A percentile compares a stretch with the other conserved stretches of the same genome.
phyloP scores from a whole-genome alignment of 2,888 invertebrate species.

The Digitonthophagus gazella region DNA sequence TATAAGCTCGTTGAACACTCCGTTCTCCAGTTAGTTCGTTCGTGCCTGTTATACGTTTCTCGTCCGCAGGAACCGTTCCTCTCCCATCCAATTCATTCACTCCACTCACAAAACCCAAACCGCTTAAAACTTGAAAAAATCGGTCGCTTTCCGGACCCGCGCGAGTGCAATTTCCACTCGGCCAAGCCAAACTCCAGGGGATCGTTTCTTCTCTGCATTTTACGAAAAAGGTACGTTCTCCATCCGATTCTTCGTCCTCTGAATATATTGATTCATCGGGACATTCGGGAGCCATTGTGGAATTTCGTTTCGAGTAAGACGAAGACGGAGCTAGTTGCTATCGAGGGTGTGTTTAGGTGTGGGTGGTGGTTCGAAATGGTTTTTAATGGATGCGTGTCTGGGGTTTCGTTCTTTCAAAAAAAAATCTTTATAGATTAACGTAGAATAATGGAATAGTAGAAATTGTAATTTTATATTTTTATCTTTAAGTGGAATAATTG shows the following conservation, averaged over 20 bases:
- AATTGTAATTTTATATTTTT: no score
- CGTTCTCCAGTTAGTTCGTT: background rate
- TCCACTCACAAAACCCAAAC: background rate
- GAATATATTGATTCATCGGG: background rate
- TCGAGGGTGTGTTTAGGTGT: background rate
- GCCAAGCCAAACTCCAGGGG: no score
- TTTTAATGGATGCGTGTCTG: background rate
- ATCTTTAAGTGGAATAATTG: no score
- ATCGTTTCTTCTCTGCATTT: no score
- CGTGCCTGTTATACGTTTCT: background rate
- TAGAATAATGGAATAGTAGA: no score
- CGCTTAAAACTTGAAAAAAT: background rate
- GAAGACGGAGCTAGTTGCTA: background rate
- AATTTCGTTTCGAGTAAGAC: background rate
- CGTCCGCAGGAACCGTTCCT: background rate
- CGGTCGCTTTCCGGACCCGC: no score
- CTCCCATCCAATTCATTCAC: background rate
- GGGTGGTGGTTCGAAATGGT: background rate
- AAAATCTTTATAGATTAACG: no score
- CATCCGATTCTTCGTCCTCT: background rate
- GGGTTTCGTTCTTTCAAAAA: background rate
- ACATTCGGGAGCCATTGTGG: background rate
- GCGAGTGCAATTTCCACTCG: background rate
- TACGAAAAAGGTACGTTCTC: background rate
- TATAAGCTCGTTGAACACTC: conserved; percentile 25